Conservation (phyloP, 23 tunicate species). For the Ciona savignyi region DNA sequence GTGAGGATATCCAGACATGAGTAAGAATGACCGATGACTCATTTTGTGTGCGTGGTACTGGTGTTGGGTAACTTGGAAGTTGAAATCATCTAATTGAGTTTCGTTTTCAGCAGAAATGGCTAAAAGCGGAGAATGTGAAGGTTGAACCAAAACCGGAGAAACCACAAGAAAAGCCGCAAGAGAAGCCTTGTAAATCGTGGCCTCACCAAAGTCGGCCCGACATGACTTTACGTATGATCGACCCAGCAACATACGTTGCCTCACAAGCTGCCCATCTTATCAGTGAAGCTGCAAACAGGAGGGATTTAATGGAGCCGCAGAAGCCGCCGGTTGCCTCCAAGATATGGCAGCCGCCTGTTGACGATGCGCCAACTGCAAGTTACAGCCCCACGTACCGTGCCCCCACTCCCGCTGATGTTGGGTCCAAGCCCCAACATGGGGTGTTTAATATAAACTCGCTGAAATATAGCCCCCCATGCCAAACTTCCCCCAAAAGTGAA, state of each 20-base stretch:
- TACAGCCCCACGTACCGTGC: constrained; percentile 26
- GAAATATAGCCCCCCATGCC: constrained; percentile 38
- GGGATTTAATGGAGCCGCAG: neutral
- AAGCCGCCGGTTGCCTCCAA: neutral
- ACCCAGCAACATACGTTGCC: constrained; percentile 42
- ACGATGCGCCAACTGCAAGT: constrained; percentile 9
- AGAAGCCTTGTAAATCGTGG: neutral
- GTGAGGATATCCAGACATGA: too few species aligned
- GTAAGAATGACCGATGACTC: too few species aligned
- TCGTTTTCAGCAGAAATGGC: neutral
- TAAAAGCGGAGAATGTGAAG: too few species aligned
- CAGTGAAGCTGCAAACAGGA: constrained; percentile 9
- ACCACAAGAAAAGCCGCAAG: neutral
- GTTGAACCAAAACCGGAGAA: neutral
- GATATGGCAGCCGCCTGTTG: neutral
- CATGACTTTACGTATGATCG: constrained; percentile 34
- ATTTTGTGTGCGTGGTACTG: too few species aligned
- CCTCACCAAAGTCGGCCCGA: constrained; percentile 4
- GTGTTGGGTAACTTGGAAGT: too few species aligned
- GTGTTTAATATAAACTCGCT: constrained; percentile 38
- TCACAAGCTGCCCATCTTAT: constrained; percentile 20
- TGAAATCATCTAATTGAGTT: neutral
- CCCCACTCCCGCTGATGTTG: neutral
- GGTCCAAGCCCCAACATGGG: neutral
- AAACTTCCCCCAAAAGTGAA: too few species aligned